Conservation (phyloP, 1,140 invertebrate genomes). For the Brachionus asplanchnoidis region DNA sequence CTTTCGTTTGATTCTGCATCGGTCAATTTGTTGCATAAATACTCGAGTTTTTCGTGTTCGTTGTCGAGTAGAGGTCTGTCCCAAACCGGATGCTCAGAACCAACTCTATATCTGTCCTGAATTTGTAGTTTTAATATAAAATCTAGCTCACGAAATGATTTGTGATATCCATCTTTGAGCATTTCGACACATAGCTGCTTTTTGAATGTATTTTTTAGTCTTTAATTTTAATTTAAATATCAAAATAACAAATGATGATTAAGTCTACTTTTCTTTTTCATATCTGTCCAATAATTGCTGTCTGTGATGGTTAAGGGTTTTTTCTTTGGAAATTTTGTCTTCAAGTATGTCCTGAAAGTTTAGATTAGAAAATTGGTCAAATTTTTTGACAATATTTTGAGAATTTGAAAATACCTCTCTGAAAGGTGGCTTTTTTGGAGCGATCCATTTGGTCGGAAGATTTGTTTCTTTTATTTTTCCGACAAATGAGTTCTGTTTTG, state of each 20-base stretch:
- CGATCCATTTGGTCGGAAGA: conserved; percentile 12
- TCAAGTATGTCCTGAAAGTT: neutral
- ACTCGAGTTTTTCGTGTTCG: conserved; percentile 36
- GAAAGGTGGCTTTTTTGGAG: conserved; percentile 30
- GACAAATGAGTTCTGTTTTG: neutral
- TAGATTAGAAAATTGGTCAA: neutral
- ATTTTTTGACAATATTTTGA: neutral
- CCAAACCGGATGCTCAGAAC: conserved; percentile 32
- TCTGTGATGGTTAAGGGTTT: neutral
- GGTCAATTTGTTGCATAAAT: conserved; percentile 30
- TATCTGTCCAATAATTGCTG: conserved; percentile 9
- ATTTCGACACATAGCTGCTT: conserved; percentile 28
- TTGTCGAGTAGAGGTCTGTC: conserved; percentile 15
- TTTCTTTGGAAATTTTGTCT: conserved; percentile 26
- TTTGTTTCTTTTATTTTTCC: neutral
- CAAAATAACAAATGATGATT: neutral
- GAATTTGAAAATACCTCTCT: neutral
- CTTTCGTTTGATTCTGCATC: conserved; percentile 27
- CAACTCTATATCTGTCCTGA: conserved; percentile 13
- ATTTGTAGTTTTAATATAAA: conserved; percentile 29
- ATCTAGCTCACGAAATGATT: conserved; percentile 35
- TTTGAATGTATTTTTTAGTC: conserved; percentile 32
- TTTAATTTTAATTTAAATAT: neutral
- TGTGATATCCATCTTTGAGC: conserved; percentile 34
- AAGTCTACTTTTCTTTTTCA: conserved; percentile 30